Evolutionary conservation across 64 coral and sea anemone species (phyloP).

Genomic region (Pachyseris speciosa): DNA sequence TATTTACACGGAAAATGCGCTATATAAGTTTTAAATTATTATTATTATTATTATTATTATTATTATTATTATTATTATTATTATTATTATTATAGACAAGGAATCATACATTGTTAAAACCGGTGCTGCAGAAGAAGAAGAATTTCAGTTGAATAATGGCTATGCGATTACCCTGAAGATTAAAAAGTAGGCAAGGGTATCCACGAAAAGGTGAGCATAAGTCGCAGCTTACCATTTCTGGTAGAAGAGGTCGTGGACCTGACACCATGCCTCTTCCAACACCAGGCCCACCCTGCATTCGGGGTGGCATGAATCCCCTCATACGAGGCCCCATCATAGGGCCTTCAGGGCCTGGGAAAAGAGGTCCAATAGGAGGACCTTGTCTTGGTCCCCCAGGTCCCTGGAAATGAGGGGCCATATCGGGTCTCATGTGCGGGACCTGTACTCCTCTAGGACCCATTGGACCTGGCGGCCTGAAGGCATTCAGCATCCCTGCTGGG

Average conservation of each 20-base stretch:
- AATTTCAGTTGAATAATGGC: no score
- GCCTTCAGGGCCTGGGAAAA: slow-evolving; percentile 79
- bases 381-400: slow-evolving; percentile 90
- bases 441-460: slow-evolving; percentile 75
- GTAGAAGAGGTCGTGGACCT: slow-evolving; percentile 76
- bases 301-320: slow-evolving; percentile 74
- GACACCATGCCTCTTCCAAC: slow-evolving; percentile 38
- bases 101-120: no score
- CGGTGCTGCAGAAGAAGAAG: no score
- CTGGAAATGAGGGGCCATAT: slow-evolving; percentile 71
- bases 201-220: no score
- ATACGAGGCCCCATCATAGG: slow-evolving; percentile 66
- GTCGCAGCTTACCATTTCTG: slow-evolving; percentile 80
- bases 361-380: slow-evolving; percentile 76
- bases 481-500: slow-evolving; percentile 2
- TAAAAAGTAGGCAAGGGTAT: not conserved
- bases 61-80: no score
- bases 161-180: not conserved
- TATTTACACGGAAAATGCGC: no score
- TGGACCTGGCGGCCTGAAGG: slow-evolving; percentile 62
- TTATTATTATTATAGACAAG: no score
- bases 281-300: slow-evolving; percentile 72
- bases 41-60: no score
- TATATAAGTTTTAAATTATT: no score
- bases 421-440: slow-evolving; percentile 69